Base-by-base conservation (phyloP, 2,888 invertebrate species). In the Trichogramma evanescens region DNA sequence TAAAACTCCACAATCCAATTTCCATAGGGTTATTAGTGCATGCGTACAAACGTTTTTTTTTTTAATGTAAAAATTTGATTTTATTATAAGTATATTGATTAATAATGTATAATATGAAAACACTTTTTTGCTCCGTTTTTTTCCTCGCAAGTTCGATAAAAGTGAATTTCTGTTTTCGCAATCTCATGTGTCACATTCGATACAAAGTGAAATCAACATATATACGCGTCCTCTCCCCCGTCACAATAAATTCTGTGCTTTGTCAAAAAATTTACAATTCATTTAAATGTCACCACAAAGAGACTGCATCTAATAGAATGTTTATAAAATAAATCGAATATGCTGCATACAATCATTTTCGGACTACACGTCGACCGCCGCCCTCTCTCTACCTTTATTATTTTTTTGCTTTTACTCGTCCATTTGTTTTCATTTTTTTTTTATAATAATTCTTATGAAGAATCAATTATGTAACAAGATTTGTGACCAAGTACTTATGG, bases 261-360 rank as follows among this genome's bases (percentile, higher is more conserved):
- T 80, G 73, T 74, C 76, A 67, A 80, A 67, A 65, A 78, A 76
- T 69, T 46, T 84, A 84, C 71, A 69, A 73, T 62, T 91, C 91
- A 91, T 85, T 84, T 73, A 75, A 81, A 66, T 86, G 86, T 65
- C 61, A 7, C 89, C 75, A 79, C 81, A 68, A 76, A 79, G 71
- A 83, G 89, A 66, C 76, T 85, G 54, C 82, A 84, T 68, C 78
- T 82, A 67, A 82, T 88, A 26, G 26, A 26, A 26, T 3, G 26
- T 26, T 2, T 26, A 26, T 26, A 26, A 26, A 26, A 26, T 26
- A 26, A 26, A 26, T 43, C 90, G 91, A 79, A 55, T 61, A 54
- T 61, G 59, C 39, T 62, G 58, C 45, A 56, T 56, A 59, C 55
- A 55, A 51, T 50, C 56, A n/a, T 55, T 56, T 62, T 44, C 54